Evolutionary conservation across 2,888 invertebrate genomes (phyloP).

Genomic region (Aleiodes alternator): DNA sequence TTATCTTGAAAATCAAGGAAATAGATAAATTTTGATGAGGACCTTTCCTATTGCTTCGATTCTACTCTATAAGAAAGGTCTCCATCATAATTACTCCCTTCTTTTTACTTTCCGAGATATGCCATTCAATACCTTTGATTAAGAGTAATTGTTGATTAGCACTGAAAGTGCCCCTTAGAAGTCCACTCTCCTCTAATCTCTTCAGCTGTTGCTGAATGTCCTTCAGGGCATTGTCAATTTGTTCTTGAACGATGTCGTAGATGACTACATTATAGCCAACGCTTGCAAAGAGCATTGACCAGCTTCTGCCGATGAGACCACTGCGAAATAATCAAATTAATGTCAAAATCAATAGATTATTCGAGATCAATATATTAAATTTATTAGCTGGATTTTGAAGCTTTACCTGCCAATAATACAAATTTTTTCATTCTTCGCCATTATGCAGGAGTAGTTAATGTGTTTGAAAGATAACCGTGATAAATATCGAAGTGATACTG

Average conservation of each 20-base stretch:
- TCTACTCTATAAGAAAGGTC: too few species aligned
- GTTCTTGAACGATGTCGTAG: constrained; percentile 88
- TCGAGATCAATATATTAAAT: not conserved
- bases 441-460: constrained; percentile 23
- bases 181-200: constrained; percentile 82
- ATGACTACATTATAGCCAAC: constrained; percentile 92
- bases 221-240: constrained; percentile 84
- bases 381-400: not conserved
- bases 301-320: constrained; percentile 96
- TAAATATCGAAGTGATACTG: constrained; percentile 22
- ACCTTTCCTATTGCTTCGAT: too few species aligned
- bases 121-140: constrained; percentile 81
- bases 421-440: constrained; percentile 79
- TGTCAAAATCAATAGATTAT: constrained; percentile 35
- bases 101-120: not conserved
- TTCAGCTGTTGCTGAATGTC: constrained; percentile 86
- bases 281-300: constrained; percentile 97
- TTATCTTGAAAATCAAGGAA: not conserved
- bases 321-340: constrained; percentile 77
- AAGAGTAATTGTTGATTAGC: constrained; percentile 86
- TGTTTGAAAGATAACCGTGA: constrained; percentile 15
- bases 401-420: constrained; percentile 86
- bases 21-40: not conserved
- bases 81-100: too few species aligned
- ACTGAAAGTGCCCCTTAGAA: constrained; percentile 85